Base-by-base conservation (phyloP, 1,140 invertebrate genomes). In the Listronotus oregonensis region DNA sequence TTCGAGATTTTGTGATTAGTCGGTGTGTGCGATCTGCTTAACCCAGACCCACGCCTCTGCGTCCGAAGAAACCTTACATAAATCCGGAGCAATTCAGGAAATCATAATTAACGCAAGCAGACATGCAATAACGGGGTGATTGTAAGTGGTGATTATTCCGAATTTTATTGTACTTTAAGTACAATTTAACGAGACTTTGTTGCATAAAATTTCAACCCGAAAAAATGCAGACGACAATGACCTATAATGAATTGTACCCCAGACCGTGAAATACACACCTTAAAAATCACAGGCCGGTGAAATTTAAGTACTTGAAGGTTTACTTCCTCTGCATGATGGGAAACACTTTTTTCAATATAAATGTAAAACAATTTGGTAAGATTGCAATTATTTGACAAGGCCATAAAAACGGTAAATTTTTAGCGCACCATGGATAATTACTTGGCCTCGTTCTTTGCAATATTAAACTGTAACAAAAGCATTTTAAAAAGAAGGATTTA, bases 161-260 rank as follows among this genome's bases (percentile, higher is more conserved):
- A 65, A 65, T 72, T 73, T 73, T 73, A 72, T 73, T 73, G 65
- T 72, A 62, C 66, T 72, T 70, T 67, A 66, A 71, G 63, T 72
- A 56, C 67, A 74, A 74, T 74, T 74, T 72, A 71, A 71, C 57
- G 61, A 72, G 63, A 74, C 71, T 63, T 71, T 68, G 63, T 74
- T 74, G 72, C 72, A 74, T 72, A 74, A 74, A 74, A 74, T 74
- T 74, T 70, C 71, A 63, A 64, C 37, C 65, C 63, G 43, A 67
- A 72, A 72, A 72, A 60, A 56, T 40, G 64, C 65, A 67, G 66
- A 72, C 71, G 70, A 73, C 72, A 71, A 73, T 68, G 72, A 68
- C 71, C 69, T 65, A 68, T 68, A 71, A 71, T 69, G 68, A 72
- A 70, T 59, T 59, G 67, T 66, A 68, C 62, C 54, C 66, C 64